These are phyloP conservation scores for Mastomys natalensis DNA, from an alignment of 2,113 vertebrate species.

Conservation along the genomic window DNA sequence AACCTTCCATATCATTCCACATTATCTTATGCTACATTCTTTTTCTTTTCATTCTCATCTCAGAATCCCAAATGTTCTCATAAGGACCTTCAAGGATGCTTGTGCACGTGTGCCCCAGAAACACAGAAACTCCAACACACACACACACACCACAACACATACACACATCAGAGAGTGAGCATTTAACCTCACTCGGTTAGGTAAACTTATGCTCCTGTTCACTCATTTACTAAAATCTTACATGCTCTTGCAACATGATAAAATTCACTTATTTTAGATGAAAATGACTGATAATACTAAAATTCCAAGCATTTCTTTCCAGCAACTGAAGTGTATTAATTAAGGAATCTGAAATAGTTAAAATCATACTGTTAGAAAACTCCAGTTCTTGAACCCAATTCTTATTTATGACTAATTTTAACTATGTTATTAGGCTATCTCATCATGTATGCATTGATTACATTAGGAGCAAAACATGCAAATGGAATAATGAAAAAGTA, in stretches of 20 bases:
- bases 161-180: background rate
- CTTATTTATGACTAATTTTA: background rate
- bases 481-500: background rate
- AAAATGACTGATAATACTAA: background rate
- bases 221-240: background rate
- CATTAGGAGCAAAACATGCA: background rate
- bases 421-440: background rate
- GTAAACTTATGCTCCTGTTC: background rate
- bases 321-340: slow-evolving; percentile 9
- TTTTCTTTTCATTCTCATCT: background rate
- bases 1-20: background rate
- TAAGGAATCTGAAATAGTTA: background rate
- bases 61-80: background rate
- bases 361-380: background rate
- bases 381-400: background rate
- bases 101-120: background rate
- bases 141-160: too few species aligned
- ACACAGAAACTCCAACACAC: too few species aligned
- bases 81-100: background rate
- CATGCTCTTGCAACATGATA: background rate
- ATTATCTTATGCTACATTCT: background rate
- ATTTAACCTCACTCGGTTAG: background rate
- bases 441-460: background rate
- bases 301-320: background rate
- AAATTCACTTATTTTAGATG: background rate